phyloP scores from a whole-genome alignment of 2,888 invertebrate species.

The Ichneumoninae sp. region DNA sequence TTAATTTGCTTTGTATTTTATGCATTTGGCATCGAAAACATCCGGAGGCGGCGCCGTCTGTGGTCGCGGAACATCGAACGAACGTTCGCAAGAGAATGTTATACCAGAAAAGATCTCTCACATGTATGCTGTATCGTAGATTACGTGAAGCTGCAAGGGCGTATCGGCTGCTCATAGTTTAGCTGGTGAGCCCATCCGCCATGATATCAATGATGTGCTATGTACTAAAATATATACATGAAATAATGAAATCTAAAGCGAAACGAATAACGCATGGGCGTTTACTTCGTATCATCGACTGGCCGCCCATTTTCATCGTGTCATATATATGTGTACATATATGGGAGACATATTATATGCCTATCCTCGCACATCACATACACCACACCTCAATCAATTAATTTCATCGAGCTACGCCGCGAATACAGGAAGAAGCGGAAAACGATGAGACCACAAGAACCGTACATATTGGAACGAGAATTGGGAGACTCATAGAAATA shows the following conservation, averaged over 20 bases:
- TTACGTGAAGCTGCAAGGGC: background rate
- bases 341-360: background rate
- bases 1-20: conserved; percentile 10
- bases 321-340: background rate
- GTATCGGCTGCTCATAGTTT: background rate
- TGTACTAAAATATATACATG: background rate
- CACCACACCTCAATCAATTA: background rate
- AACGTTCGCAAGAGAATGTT: background rate
- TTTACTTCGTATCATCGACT: background rate
- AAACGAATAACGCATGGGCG: background rate
- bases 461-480: background rate
- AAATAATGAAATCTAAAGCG: background rate
- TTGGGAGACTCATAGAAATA: background rate
- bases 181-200: background rate
- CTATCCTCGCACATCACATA: background rate
- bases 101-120: background rate
- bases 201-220: background rate
- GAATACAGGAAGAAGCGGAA: background rate
- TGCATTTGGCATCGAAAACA: conserved; percentile 12
- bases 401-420: background rate
- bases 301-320: background rate
- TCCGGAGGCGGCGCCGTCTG: background rate
- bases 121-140: background rate
- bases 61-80: background rate
- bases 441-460: background rate